Conservation (phyloP, 2,113 vertebrate genomes). For the Brienomyrus longianalis region DNA sequence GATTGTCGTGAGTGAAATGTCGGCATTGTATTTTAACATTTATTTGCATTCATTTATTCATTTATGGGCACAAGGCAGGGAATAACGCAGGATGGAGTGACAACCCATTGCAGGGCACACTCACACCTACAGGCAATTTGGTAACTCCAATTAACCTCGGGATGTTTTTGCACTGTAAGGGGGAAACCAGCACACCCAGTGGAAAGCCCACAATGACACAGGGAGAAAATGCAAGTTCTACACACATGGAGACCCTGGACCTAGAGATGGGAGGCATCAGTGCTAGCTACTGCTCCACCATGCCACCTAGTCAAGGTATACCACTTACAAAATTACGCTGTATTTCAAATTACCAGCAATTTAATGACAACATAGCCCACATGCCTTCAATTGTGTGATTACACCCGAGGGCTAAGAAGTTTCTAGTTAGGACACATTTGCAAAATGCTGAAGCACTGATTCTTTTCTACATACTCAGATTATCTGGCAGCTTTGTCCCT, state of each 20-base stretch:
- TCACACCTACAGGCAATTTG: too few species aligned
- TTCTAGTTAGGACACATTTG: neutral
- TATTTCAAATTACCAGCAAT: neutral
- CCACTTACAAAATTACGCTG: neutral
- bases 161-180: too few species aligned
- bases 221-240: neutral
- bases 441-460: neutral
- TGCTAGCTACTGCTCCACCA: neutral
- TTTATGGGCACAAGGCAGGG: neutral
- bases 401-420: neutral
- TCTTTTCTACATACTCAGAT: neutral
- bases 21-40: neutral
- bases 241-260: neutral
- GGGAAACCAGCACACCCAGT: neutral
- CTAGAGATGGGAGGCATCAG: neutral
- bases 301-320: neutral
- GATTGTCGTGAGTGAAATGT: neutral
- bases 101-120: too few species aligned
- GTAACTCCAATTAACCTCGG: too few species aligned
- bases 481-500: neutral
- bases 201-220: neutral
- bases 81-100: neutral
- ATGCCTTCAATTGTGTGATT: neutral
- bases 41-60: neutral
- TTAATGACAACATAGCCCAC: neutral